Evolutionary conservation across 2,888 invertebrate species (phyloP).

Genomic region (Zhuqinia jingwanae): DNA sequence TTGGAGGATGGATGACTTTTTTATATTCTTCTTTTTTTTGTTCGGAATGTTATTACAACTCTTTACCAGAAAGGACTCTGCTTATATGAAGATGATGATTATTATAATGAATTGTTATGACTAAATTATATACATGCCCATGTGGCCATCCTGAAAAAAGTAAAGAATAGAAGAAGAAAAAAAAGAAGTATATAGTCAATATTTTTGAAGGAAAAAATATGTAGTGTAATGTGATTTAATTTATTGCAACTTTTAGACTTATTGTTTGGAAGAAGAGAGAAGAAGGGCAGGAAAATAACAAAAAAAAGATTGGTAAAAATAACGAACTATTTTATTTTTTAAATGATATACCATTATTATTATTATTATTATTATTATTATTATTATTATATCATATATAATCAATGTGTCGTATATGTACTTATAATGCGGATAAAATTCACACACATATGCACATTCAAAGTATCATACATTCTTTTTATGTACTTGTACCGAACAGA

Average conservation of each 20-base stretch:
- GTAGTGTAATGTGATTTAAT: constrained; percentile 73
- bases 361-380: not conserved
- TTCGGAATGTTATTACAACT: constrained; percentile 49
- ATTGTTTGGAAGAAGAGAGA: not conserved
- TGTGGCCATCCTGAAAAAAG: constrained; percentile 23
- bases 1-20: constrained; percentile 52
- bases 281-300: constrained; percentile 6
- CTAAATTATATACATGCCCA: constrained; percentile 55
- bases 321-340: constrained; percentile 30
- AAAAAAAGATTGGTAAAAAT: constrained; percentile 16
- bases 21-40: constrained; percentile 28
- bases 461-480: not conserved
- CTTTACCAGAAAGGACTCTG: constrained; percentile 41
- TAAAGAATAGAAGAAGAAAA: constrained; percentile 14
- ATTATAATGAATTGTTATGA: constrained; percentile 61
- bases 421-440: not conserved
- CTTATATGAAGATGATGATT: constrained; percentile 43
- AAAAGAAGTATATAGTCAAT: constrained; percentile 23
- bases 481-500: not conserved
- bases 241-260: constrained; percentile 63
- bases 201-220: constrained; percentile 59
- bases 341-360: constrained; percentile 52
- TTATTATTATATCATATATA: not conserved
- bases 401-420: not conserved
- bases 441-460: not conserved